Evolutionary conservation across 2,113 vertebrate species (phyloP), one percentile per base, ranked within the genome.

Genomic region (Scytalopus superciliaris): DNA sequence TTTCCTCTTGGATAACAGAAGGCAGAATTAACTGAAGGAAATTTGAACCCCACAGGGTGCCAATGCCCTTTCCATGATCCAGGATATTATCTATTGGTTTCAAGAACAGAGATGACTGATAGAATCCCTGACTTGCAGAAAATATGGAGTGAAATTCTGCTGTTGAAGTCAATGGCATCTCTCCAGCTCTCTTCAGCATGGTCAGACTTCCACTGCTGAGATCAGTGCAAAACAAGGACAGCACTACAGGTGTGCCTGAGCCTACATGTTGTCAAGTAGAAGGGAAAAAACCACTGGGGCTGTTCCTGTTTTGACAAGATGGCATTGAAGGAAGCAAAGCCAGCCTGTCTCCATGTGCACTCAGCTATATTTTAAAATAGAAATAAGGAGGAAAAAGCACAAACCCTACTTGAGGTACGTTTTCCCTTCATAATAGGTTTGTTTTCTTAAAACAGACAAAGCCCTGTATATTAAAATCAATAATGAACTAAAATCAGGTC

Each of bases 341-440:
- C 23, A 56, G 27, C 2, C 1, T 42, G 50, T 42, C 8, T 56
- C 40, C 21, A 8, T 33, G 24, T 45, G 19, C 0, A 1, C 10
- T 62, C 8, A 7, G 11, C 14, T 77, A 30, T 47, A 50, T 44
- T 68, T 90, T 45, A 80, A 50, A 59, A 18, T 24, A 80, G 23
- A 59, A 74, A 49, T n/a, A 57, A 30, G 14, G 45, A 81, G 14
- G 31, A 35, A 79, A 62, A 85, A 80, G 9, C 35, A 80, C 18
- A 84, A 86, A 27, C 6, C 8, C 10, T 45, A 73, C 11, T 24
- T 23, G 77, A 13, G 17, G 9, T 56, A 49, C 0, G 1, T 87
- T 76, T 77, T 84, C 10, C 27, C 42, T 76, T 73, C 53, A 50
- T 11, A 84, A 82, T 9, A 23, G 12, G 2, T 24, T 84, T 62